Percentiles rank a stretch among this genome's conserved stretches.
Evolutionary conservation across 1,140 invertebrate genomes (phyloP).

Genomic region (Babylonia areolata): DNA sequence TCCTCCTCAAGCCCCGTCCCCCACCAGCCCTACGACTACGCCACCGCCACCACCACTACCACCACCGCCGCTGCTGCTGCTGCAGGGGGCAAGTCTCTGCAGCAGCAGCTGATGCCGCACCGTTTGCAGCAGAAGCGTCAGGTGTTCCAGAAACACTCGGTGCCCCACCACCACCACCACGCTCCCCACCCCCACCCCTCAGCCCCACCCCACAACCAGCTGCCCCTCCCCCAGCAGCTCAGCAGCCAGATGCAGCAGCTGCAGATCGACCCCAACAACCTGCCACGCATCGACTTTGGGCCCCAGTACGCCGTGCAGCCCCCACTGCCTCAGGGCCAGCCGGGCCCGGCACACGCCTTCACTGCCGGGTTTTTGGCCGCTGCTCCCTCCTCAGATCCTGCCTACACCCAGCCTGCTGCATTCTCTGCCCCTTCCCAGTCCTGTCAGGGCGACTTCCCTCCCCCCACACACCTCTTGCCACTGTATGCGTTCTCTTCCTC

Average conservation of each 20-base stretch:
- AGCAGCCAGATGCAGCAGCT: slow-evolving; percentile 75
- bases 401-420: background rate
- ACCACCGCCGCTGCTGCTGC: slow-evolving; percentile 34
- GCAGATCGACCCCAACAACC: slow-evolving; percentile 61
- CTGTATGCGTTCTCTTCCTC: background rate
- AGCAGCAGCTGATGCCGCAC: slow-evolving; percentile 86
- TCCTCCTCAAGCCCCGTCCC: slow-evolving; percentile 14
- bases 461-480: background rate
- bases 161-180: slow-evolving; percentile 54
- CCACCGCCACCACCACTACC: background rate
- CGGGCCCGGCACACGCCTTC: background rate
- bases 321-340: slow-evolving; percentile 20
- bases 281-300: slow-evolving; percentile 39
- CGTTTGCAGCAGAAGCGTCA: slow-evolving; percentile 88
- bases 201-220: slow-evolving; percentile 81
- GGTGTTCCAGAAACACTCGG: slow-evolving; percentile 87
- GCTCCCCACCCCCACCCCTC: slow-evolving; percentile 14
- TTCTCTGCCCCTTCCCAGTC: background rate
- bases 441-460: background rate
- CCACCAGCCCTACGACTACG: slow-evolving; percentile 41
- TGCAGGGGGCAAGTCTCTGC: slow-evolving; percentile 77
- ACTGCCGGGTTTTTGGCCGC: background rate
- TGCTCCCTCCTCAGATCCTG: background rate
- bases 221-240: slow-evolving; percentile 78
- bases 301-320: slow-evolving; percentile 9